These are phyloP conservation scores for Pedicia rivosa DNA, from an alignment of 2,888 invertebrate genomes.

Conservation along the genomic window DNA sequence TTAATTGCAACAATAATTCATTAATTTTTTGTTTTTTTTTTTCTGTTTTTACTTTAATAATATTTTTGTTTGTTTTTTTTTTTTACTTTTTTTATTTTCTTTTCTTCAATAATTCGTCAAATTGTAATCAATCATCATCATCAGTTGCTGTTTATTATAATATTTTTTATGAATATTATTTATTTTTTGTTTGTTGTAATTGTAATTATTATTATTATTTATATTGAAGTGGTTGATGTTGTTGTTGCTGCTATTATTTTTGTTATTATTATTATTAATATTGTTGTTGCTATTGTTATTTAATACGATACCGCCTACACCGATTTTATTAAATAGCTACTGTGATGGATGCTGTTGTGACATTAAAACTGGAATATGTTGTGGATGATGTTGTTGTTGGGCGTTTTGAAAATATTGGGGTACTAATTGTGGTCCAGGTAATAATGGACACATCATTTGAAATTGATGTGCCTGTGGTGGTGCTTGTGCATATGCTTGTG, in stretches of 20 bases:
- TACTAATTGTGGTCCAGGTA: conserved; percentile 30
- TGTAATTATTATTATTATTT: too few relatives aligned
- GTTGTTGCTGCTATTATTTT: conserved; percentile 48
- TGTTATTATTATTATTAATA: conserved; percentile 16
- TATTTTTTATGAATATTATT: too few relatives aligned
- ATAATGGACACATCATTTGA: conserved; percentile 41
- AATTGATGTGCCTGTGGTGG: conserved; percentile 35
- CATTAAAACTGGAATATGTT: conserved; percentile 28
- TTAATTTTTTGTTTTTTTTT: too few relatives aligned
- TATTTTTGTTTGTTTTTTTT: too few relatives aligned
- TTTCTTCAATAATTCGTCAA: too few relatives aligned
- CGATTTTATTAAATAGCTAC: conserved; percentile 5
- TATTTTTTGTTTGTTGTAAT: too few relatives aligned
- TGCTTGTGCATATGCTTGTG: conserved; percentile 30
- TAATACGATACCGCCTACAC: conserved; percentile 3
- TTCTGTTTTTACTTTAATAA: too few relatives aligned
- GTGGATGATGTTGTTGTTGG: conserved; percentile 26
- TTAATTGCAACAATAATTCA: too few relatives aligned
- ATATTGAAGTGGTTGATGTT: conserved; percentile 50
- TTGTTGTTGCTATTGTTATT: conserved; percentile 2
- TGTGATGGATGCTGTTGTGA: conserved; percentile 23
- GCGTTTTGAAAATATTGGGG: conserved; percentile 25
- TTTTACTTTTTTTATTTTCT: too few relatives aligned
- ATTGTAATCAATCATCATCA: too few relatives aligned
- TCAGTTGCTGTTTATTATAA: too few relatives aligned